These are phyloP conservation scores for Pseudonaja textilis DNA, from an alignment of 2,113 vertebrate genomes.

Conservation along the genomic window DNA sequence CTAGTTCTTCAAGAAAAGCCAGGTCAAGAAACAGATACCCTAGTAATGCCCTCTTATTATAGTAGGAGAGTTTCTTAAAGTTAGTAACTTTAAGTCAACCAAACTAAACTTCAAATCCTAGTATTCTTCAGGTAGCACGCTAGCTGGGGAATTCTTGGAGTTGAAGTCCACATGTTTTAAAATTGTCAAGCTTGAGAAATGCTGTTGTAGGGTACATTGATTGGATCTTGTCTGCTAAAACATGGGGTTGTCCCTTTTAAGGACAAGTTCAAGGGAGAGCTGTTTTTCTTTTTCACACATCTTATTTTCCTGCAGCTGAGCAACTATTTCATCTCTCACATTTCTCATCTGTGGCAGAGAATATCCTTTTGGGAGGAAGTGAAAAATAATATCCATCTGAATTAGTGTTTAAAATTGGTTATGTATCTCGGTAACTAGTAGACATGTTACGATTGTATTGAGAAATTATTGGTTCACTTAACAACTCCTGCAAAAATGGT, in stretches of 20 bases:
- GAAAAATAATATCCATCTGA: not conserved
- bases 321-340: not conserved
- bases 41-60: not conserved
- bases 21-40: not conserved
- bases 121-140: no score
- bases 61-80: not conserved
- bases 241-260: not conserved
- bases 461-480: not conserved
- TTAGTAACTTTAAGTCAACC: not conserved
- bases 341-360: not conserved
- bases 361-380: not conserved
- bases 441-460: not conserved
- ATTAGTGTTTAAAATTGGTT: not conserved
- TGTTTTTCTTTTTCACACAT: not conserved
- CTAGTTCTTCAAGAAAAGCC: not conserved
- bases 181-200: not conserved
- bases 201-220: not conserved
- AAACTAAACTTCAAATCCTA: no score
- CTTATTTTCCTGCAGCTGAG: not conserved
- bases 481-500: not conserved
- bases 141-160: not conserved
- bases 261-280: not conserved
- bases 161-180: not conserved
- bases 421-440: not conserved
- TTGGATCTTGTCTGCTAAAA: not conserved